A percentile compares a stretch with the other conserved stretches of the same genome.
Conservation (phyloP, 1,140 invertebrate species). For the Diabrotica virgifera region DNA sequence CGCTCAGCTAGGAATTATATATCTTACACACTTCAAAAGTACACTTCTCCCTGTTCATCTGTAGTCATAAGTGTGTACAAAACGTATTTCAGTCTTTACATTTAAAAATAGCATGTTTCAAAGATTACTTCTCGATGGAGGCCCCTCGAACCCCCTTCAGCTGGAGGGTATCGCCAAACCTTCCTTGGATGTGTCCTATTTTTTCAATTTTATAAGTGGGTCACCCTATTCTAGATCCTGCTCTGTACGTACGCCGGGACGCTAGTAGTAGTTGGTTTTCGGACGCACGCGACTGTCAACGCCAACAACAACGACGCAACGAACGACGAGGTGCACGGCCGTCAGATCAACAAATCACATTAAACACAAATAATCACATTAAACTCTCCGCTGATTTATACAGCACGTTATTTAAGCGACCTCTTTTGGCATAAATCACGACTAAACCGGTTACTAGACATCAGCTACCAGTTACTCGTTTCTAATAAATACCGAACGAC, state of each 20-base stretch:
- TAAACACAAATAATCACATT: slow-evolving; percentile 50
- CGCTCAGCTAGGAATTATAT: no score
- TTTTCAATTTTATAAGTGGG: no score
- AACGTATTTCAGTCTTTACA: no score
- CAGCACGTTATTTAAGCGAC: slow-evolving; percentile 44
- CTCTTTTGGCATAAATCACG: slow-evolving; percentile 42
- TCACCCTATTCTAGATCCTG: no score
- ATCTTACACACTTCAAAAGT: no score
- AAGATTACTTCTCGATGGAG: no score
- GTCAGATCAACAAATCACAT: slow-evolving; percentile 48
- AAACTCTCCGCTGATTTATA: slow-evolving; percentile 49
- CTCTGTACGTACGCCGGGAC: slow-evolving; percentile 31
- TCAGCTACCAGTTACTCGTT: slow-evolving; percentile 32
- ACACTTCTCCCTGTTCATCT: no score
- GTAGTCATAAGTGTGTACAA: no score
- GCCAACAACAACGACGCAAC: slow-evolving; percentile 6
- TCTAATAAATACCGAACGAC: slow-evolving; percentile 30
- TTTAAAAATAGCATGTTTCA: no score
- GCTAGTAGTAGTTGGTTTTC: slow-evolving; percentile 18
- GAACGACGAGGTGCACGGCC: slow-evolving; percentile 41
- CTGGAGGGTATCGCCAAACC: no score
- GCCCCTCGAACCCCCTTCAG: no score
- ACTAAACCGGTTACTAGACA: slow-evolving; percentile 40
- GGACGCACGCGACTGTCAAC: slow-evolving; percentile 39
- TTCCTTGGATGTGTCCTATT: no score